Evolutionary conservation across 2,888 invertebrate genomes (phyloP).

Genomic region (Chironomus riparius): DNA sequence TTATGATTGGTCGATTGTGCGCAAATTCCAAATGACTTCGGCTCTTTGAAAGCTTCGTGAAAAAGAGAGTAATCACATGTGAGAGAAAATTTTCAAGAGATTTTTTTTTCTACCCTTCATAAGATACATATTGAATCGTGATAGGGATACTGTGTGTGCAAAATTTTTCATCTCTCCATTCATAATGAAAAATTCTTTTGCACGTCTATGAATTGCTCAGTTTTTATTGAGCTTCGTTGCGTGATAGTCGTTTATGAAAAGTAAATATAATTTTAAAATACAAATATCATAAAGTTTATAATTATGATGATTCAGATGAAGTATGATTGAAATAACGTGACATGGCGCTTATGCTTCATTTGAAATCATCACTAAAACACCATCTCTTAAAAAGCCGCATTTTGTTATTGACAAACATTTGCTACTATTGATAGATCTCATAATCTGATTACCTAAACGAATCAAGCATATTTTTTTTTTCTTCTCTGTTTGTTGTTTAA

Average conservation of each 20-base stretch:
- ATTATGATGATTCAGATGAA: conserved; percentile 13
- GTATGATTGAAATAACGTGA: not conserved
- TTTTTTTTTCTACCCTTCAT: not conserved
- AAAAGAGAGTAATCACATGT: conserved; percentile 6
- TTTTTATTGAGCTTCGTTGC: conserved; percentile 27
- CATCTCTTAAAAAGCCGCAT: not conserved
- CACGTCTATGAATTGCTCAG: conserved; percentile 27
- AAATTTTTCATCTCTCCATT: not conserved
- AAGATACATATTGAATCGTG: not conserved
- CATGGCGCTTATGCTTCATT: not conserved
- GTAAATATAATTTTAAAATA: conserved; percentile 27
- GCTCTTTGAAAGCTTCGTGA: conserved; percentile 17
- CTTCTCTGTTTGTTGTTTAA: not conserved
- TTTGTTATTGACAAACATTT: too few relatives aligned
- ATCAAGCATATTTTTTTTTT: too few relatives aligned
- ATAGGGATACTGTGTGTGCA: not conserved
- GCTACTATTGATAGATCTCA: too few relatives aligned
- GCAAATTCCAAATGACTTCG: conserved; percentile 4
- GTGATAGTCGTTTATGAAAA: conserved; percentile 23
- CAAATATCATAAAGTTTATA: conserved; percentile 23
- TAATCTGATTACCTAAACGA: too few relatives aligned
- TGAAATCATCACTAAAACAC: not conserved
- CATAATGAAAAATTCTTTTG: conserved; percentile 14
- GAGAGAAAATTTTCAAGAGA: conserved; percentile 3
- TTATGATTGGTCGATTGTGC: conserved; percentile 14